Base-by-base conservation (phyloP, 2,797 vertebrate genomes). In the Amphiprion clarkii region DNA sequence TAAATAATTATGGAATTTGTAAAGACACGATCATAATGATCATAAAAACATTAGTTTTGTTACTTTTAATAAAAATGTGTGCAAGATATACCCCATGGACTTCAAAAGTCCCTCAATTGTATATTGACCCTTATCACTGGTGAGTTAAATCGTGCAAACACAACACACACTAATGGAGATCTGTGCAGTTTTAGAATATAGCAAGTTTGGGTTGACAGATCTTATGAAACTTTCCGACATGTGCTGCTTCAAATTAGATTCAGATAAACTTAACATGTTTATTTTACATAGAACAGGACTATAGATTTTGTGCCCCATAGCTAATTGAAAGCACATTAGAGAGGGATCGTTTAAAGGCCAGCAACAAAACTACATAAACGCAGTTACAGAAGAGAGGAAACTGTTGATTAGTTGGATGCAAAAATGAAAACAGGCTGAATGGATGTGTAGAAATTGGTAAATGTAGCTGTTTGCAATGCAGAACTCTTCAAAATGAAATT, bases 111-210 rank as follows among this genome's bases (percentile, higher is more conserved):
- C 27, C 27, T 27, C 27, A 27, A 27, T 27, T 27, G 27, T 27
- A 27, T 27, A 27, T 27, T 3, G 27, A 27, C 27, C 27, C 27
- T 27, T 27, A 68, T 69, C 55, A 68, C 19, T 17, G 19, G 25
- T 19, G 54, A 39, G 23, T 55, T 58, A 44, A 75, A 75, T 81
- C 40, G 44, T 70, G 4, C 53, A 54, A 2, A 19, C 60, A 61
- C 64, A 33, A 44, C 56, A 48, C 40, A 60, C 2, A 5, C 56
- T 76, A 55, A 62, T 58, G 46, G 46, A 56, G 52, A 57, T 69
- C 58, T 73, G 42, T 75, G 59, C 58, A 60, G 4, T 27, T 81
- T 40, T 13, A 64, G n/a, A 74, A 64, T 44, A 54, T 13, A 55
- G 58, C 33, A 17, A 16, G 48, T 66, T 71, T 12, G 57, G 14